phyloP scores from a whole-genome alignment of 1,140 invertebrate species.

The Lysiphlebus fabarum region DNA sequence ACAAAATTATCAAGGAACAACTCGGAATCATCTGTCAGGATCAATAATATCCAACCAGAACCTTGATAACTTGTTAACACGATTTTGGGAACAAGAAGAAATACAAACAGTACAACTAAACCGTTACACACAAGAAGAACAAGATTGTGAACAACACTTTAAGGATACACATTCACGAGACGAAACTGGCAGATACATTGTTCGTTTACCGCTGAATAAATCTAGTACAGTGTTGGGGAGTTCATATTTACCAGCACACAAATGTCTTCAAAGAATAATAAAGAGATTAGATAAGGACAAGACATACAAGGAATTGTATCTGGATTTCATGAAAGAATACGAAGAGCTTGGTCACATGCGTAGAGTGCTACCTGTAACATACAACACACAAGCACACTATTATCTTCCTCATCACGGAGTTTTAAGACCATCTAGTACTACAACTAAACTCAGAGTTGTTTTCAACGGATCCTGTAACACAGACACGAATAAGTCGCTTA shows the following conservation, averaged over 20 bases:
- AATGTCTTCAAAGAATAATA: background rate
- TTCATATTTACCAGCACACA: slow-evolving; percentile 25
- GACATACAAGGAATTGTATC: background rate
- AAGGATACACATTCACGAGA: background rate
- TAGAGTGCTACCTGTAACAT: background rate
- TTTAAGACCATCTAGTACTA: background rate
- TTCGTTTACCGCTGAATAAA: background rate
- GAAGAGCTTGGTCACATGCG: slow-evolving; percentile 13
- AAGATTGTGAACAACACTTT: slow-evolving; percentile 8
- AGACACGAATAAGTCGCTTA: background rate
- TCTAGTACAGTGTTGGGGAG: slow-evolving; percentile 25
- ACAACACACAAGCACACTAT: background rate
- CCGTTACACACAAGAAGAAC: background rate
- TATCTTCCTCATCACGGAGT: background rate
- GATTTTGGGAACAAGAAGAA: slow-evolving; percentile 18
- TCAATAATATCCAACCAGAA: too few relatives aligned
- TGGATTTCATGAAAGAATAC: background rate
- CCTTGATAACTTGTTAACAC: slow-evolving; percentile 15
- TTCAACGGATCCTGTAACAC: background rate
- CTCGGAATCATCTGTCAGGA: too few relatives aligned
- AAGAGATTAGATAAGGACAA: background rate
- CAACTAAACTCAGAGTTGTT: slow-evolving; percentile 3
- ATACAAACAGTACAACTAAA: background rate
- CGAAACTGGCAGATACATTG: background rate
- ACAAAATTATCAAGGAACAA: too few relatives aligned